Base-by-base conservation (phyloP, 2,888 invertebrate species). In the Heliconius aoede region DNA sequence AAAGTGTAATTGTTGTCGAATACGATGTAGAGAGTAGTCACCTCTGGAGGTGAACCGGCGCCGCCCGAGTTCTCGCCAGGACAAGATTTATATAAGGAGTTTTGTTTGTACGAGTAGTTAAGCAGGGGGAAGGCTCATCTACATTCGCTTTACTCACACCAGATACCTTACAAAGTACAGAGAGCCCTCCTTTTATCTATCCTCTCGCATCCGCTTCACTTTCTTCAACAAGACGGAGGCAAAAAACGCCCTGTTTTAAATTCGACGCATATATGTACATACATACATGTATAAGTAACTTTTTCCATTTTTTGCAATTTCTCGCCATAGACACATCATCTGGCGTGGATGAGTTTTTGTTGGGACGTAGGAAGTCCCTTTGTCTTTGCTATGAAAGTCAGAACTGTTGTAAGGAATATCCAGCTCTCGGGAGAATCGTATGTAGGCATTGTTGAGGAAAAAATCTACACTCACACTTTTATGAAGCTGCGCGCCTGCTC, bases 51-150 rank as follows among this genome's bases (percentile, higher is more conserved):
- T 89, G 88, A 90, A 87, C 80, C 85, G 88, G 89, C 89, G 89
- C 88, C 89, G 86, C 85, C 85, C 86, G 88, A 90, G 88, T 88
- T 89, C 85, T 86, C 89, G 85, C 86, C 84, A 87, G 87, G 91
- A 91, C 90, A 93, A 94, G 94, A 94, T 94, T 94, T 94, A 94
- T 94, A 92, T 91, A 90, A 90, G 91, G 92, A 94, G 92, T 94
- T 94, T 93, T 92, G 91, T 94, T 94, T 93, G 91, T 90, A 90
- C 88, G 89, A 91, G 89, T 91, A 93, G 93, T 94, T 92, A 93
- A 90, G 89, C 88, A 88, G 86, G 84, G 84, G 81, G 83, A 83
- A 83, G 84, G 85, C 91, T 94, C 93, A 93, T 94, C 91, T 93
- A 91, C 93, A 92, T 93, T 91, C 88, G 87, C 91, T 88, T 89